Evolutionary conservation across 2,797 vertebrate species (phyloP), one percentile per base, ranked within the genome.

Genomic region (Fundulus diaphanus): DNA sequence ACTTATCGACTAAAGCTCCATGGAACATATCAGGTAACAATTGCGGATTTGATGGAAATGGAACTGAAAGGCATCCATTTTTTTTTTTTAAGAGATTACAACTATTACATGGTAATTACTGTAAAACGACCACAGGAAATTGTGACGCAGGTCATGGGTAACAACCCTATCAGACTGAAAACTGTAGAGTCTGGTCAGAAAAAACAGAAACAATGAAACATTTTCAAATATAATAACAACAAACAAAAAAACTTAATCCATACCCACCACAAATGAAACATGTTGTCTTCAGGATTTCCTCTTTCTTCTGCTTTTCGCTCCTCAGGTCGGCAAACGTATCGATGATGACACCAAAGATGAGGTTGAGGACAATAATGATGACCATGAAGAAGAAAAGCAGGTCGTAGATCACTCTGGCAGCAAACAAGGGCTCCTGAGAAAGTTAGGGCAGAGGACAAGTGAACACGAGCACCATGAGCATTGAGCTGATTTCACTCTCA

Each of bases 361-460:
- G 95, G 92, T 99, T 99, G 52, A 99, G 96, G 83, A 99, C 98
- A 40, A 99, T 99, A 87, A 99, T 99, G 92, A 99, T 99, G 90
- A 99, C 98, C 97, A 99, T 97, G 95, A 99, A 99, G 97, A 99
- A 99, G 96, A 99, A 99, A 1, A 99, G 91, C 80, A 99, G 94
- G 83, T 99, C 98, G 0, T 99, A 99, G 82, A 99, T 97, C n/a
- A 99, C 98, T 82, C 98, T 94, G 22, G 98, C 98, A 35, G 98
- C 98, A 90, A 99, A 99, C 72, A 99, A 95, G 2, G 96, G 98
- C 49, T 99, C 98, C 98, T 95, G 84, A 5, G 13, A 42, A 18
- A 42, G 66, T 33, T 27, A 11, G 16, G 12, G 67, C 13, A 52
- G 24, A 20, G 56, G 54, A 20, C 7, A 33, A 48, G 27, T 22